Evolutionary conservation across 2,113 vertebrate species (phyloP).

Genomic region (Heteronetta atricapilla): DNA sequence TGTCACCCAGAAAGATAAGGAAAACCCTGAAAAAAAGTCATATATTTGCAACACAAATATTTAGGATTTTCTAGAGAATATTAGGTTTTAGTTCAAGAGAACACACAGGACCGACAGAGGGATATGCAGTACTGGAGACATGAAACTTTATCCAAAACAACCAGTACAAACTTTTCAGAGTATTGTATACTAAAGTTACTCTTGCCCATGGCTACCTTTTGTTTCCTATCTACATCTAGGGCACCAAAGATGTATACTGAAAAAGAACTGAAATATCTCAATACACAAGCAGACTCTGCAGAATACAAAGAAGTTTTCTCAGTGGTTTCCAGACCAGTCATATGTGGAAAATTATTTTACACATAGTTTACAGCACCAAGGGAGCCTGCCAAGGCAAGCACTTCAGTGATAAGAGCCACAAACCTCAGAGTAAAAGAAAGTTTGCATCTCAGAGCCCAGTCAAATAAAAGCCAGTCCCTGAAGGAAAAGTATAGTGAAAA

Average conservation of each 20-base stretch:
- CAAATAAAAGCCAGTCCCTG: neutral
- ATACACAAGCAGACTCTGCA: neutral
- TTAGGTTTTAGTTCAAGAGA: neutral
- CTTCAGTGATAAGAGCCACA: neutral
- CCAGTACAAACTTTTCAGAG: neutral
- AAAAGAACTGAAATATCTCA: neutral
- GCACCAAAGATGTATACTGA: neutral
- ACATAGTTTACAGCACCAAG: neutral
- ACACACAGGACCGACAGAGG: neutral
- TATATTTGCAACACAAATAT: neutral
- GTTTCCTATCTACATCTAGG: neutral
- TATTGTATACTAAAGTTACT: neutral
- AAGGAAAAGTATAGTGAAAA: neutral
- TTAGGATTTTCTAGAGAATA: neutral
- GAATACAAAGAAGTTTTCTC: neutral
- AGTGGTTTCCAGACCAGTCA: neutral
- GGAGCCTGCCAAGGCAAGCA: constrained; percentile 5
- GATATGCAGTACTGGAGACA: neutral
- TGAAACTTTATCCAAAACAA: neutral
- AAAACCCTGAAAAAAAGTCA: neutral
- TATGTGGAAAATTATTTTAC: neutral
- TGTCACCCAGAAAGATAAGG: neutral
- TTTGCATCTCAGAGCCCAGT: neutral
- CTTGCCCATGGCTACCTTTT: neutral
- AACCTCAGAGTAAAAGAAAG: neutral